These are phyloP conservation scores for Serrognathus titanus DNA, from an alignment of 2,888 invertebrate genomes.

Conservation along the genomic window DNA sequence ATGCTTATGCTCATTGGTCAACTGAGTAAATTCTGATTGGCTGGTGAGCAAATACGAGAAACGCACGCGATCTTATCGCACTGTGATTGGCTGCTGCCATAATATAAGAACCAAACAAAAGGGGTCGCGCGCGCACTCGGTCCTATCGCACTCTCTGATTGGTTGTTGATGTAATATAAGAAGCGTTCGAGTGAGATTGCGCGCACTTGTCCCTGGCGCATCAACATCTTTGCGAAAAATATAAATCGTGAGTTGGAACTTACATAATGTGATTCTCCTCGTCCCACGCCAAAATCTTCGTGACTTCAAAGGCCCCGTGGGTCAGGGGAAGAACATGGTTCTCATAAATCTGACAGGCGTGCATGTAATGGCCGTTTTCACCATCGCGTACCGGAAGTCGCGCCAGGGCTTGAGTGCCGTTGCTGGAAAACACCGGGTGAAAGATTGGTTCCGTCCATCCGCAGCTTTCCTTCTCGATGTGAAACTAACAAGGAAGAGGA, in stretches of 20 bases:
- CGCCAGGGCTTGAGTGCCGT: conserved; percentile 50
- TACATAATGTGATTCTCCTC: conserved; percentile 65
- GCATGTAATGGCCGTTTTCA: conserved; percentile 59
- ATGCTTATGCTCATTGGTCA: too few species aligned
- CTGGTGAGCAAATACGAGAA: too few species aligned
- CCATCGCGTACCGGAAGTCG: conserved; percentile 61
- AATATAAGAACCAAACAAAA: too few species aligned
- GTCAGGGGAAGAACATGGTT: conserved; percentile 57
- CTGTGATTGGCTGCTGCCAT: too few species aligned
- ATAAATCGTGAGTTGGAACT: conserved; percentile 38
- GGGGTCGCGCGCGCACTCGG: too few species aligned
- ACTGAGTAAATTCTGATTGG: too few species aligned
- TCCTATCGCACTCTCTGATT: too few species aligned
- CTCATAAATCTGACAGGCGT: conserved; percentile 50
- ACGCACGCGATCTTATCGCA: too few species aligned
- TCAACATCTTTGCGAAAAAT: neutral
- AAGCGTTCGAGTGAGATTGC: too few species aligned
- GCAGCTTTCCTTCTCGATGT: conserved; percentile 42
- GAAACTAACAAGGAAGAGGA: conserved; percentile 36
- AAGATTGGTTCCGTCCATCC: conserved; percentile 49
- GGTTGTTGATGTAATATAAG: too few species aligned
- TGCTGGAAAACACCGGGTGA: conserved; percentile 45
- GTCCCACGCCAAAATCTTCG: conserved; percentile 74
- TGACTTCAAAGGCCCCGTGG: conserved; percentile 72
- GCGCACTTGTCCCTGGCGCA: too few species aligned